A percentile compares a stretch with the other conserved stretches of the same genome.
phyloP scores from a whole-genome alignment of 2,797 vertebrate genomes.

The Sebastes elongatus region DNA sequence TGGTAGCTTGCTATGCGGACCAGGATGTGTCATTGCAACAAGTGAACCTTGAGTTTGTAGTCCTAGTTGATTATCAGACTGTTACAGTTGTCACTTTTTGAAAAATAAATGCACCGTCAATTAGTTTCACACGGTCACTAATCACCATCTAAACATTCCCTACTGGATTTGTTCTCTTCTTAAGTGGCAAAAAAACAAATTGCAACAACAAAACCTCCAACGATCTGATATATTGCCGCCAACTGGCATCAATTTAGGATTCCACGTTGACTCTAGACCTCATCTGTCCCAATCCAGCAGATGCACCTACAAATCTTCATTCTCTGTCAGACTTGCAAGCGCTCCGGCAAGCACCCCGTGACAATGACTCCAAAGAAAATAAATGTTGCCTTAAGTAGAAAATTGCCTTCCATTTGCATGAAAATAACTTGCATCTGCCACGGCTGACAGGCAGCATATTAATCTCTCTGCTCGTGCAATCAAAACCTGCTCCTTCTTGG shows the following conservation, averaged over 20 bases:
- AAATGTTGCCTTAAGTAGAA: slow-evolving; percentile 78
- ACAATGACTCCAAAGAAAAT: slow-evolving; percentile 79
- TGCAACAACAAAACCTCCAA: background rate
- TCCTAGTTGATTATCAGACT: background rate
- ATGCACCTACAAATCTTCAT: slow-evolving; percentile 79
- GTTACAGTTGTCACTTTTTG: background rate
- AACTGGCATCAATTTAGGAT: slow-evolving; percentile 49
- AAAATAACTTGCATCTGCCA: slow-evolving; percentile 82
- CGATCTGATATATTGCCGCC: slow-evolving; percentile 26
- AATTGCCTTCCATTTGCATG: slow-evolving; percentile 82
- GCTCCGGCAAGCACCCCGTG: slow-evolving; percentile 48
- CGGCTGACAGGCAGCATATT: slow-evolving; percentile 73
- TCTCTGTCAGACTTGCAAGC: slow-evolving; percentile 51
- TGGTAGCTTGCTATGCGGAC: background rate
- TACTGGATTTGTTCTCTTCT: background rate
- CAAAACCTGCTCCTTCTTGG: slow-evolving; percentile 64
- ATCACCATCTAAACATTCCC: background rate
- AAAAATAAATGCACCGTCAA: background rate
- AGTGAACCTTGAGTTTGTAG: slow-evolving; percentile 36
- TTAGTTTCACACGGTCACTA: background rate
- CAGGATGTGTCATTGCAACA: slow-evolving; percentile 51
- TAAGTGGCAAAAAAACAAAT: background rate
- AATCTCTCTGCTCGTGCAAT: slow-evolving; percentile 70
- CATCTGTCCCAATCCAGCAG: slow-evolving; percentile 72
- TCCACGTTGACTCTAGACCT: slow-evolving; percentile 46